These are phyloP conservation scores for Oncorhynchus tshawytscha DNA, from an alignment of 2,113 vertebrate genomes.

Conservation along the genomic window DNA sequence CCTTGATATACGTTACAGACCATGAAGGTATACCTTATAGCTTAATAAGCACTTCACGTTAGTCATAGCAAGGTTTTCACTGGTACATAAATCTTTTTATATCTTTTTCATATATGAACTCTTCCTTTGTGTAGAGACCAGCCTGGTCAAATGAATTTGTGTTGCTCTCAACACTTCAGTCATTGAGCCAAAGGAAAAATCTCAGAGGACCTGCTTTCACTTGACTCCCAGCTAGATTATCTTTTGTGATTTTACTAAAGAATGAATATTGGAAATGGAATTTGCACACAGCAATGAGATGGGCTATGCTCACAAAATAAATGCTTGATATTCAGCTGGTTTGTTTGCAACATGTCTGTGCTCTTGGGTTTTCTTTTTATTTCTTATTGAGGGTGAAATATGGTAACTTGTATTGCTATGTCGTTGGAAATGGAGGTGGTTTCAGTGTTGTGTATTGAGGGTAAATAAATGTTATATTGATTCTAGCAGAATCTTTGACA, in stretches of 20 bases:
- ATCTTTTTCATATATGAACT: no score
- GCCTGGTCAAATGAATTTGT: background rate
- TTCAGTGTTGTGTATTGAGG: background rate
- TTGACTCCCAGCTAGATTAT: background rate
- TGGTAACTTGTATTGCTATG: background rate
- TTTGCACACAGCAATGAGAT: conserved; percentile 1
- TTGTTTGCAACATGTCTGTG: background rate
- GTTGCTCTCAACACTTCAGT: background rate
- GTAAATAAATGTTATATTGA: background rate
- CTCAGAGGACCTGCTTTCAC: background rate
- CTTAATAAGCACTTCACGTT: no score
- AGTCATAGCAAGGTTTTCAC: no score
- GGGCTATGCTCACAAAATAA: conserved; percentile 7
- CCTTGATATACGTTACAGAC: no score
- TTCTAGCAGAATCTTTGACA: no score
- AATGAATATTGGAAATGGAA: conserved; percentile 15
- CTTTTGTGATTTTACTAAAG: background rate
- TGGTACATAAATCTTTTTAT: no score
- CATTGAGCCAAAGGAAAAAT: conserved; percentile 6
- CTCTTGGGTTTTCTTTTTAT: background rate
- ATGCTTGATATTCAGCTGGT: conserved; percentile 4
- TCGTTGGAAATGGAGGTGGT: background rate
- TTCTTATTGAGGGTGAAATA: conserved; percentile 1
- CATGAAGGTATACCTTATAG: no score
- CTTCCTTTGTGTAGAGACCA: background rate